Percentiles rank a stretch among this genome's conserved stretches.
Conservation (phyloP, 2,888 invertebrate species). For the Tanytarsus gracilentus region DNA sequence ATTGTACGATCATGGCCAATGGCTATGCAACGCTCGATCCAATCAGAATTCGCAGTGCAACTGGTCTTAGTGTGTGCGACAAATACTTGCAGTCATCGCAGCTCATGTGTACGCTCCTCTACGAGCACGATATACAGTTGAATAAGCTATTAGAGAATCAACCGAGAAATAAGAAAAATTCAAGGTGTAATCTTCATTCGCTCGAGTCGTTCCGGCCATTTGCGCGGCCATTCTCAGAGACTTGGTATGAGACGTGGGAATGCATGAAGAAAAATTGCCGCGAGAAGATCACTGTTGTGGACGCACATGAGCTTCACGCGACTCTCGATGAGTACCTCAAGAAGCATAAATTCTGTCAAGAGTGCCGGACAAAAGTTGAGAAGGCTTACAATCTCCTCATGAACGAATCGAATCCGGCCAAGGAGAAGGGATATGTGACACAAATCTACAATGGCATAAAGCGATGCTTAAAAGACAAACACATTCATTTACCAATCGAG, state of each 20-base stretch:
- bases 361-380: conserved; percentile 79
- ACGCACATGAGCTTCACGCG: conserved; percentile 71
- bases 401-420: conserved; percentile 70
- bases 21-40: conserved; percentile 84
- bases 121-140: conserved; percentile 73
- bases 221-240: conserved; percentile 59
- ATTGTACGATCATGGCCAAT: conserved; percentile 73
- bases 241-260: conserved; percentile 78
- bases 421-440: conserved; percentile 84
- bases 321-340: conserved; percentile 83
- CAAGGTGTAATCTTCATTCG: conserved; percentile 81
- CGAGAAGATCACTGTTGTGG: conserved; percentile 78
- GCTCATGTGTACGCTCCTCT: conserved; percentile 71
- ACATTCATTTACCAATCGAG: conserved; percentile 79
- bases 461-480: conserved; percentile 74
- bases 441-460: conserved; percentile 79
- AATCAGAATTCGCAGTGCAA: conserved; percentile 66
- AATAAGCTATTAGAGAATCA: conserved; percentile 71
- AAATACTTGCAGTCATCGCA: conserved; percentile 72
- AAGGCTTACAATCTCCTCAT: conserved; percentile 80
- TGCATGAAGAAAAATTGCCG: conserved; percentile 71
- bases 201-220: conserved; percentile 65
- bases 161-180: conserved; percentile 78
- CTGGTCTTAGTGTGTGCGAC: conserved; percentile 69
- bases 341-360: conserved; percentile 89